Conservation (phyloP, 1,140 invertebrate species). For the Listronotus bonariensis region DNA sequence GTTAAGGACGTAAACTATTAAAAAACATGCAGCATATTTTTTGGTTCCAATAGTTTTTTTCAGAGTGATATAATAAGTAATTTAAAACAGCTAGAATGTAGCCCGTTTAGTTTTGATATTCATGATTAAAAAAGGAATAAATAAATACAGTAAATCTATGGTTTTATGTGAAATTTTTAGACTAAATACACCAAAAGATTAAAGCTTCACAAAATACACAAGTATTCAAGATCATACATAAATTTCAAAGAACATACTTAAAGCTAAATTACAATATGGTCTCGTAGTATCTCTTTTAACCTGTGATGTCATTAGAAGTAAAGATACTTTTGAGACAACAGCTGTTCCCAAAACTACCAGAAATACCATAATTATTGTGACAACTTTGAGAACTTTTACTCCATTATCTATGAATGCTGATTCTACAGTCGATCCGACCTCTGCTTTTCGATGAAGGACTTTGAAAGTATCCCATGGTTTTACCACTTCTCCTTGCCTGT, state of each 20-base stretch:
- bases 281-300: conserved; percentile 73
- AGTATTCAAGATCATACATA: not conserved
- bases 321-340: conserved; percentile 81
- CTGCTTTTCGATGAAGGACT: conserved; percentile 22
- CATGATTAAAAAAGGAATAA: no score
- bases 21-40: no score
- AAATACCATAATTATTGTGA: conserved; percentile 57
- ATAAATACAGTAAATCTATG: no score
- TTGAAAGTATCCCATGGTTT: conserved; percentile 18
- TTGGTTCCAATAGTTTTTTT: no score
- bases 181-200: not conserved
- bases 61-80: no score
- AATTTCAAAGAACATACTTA: conserved; percentile 57
- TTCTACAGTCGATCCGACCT: conserved; percentile 20
- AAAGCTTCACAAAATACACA: no score
- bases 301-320: conserved; percentile 91
- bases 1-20: no score
- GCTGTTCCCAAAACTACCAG: conserved; percentile 78
- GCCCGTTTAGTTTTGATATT: no score
- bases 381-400: conserved; percentile 22
- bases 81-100: no score
- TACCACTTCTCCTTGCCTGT: conserved; percentile 23
- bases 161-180: not conserved
- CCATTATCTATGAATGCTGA: conserved; percentile 25
- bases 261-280: conserved; percentile 78